Evolutionary conservation across 2,888 invertebrate species (phyloP).

Genomic region (Dolomedes plantarius): DNA sequence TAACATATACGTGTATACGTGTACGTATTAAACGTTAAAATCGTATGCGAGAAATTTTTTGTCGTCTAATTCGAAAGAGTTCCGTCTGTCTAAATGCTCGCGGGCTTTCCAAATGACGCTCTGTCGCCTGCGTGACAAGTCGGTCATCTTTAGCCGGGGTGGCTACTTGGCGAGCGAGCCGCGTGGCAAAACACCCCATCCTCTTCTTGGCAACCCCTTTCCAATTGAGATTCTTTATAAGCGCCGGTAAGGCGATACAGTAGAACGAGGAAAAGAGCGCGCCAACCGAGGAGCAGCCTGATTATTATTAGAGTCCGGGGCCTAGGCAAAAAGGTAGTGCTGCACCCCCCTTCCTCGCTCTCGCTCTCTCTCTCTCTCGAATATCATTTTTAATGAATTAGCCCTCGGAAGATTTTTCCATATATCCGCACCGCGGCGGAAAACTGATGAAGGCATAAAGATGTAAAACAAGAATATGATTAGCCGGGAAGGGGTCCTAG

Average conservation of each 20-base stretch:
- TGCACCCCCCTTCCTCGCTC: not conserved
- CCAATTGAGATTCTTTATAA: slow-evolving; percentile 69
- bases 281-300: slow-evolving; percentile 42
- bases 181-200: not conserved
- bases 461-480: slow-evolving; percentile 72
- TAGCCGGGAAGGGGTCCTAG: slow-evolving; percentile 52
- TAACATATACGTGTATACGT: too few relatives aligned
- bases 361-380: slow-evolving; percentile 23
- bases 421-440: slow-evolving; percentile 24
- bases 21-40: too few relatives aligned
- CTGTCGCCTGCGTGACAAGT: too few relatives aligned
- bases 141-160: too few relatives aligned
- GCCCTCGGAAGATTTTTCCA: slow-evolving; percentile 49
- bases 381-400: slow-evolving; percentile 72
- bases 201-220: slow-evolving; percentile 32
- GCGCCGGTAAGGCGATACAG: slow-evolving; percentile 68
- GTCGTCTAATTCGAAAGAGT: too few relatives aligned
- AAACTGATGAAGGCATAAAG: slow-evolving; percentile 70
- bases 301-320: slow-evolving; percentile 64
- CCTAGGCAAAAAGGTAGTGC: slow-evolving; percentile 33
- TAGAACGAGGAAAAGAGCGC: slow-evolving; percentile 34
- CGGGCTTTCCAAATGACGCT: too few relatives aligned
- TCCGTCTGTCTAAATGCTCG: too few relatives aligned
- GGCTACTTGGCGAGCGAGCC: not conserved
- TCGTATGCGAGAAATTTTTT: too few relatives aligned